These are phyloP conservation scores for Drosophila repletoides DNA, from an alignment of 1,140 invertebrate genomes.

Conservation along the genomic window DNA sequence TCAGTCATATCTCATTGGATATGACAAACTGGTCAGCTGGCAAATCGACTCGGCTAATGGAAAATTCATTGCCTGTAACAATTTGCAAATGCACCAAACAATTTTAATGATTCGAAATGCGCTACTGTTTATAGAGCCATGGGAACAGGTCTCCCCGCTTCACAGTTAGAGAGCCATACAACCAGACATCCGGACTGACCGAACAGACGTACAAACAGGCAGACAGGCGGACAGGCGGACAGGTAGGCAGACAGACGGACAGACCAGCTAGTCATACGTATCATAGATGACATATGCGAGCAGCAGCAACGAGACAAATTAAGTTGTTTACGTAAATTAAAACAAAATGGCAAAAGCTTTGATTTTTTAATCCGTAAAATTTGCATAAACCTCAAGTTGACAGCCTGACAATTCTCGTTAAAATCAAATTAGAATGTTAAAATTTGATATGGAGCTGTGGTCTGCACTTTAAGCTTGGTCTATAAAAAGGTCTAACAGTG, in stretches of 20 bases:
- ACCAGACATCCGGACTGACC: too few species aligned
- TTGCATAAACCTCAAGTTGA: background rate
- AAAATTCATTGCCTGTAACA: slow-evolving; percentile 18
- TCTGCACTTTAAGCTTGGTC: too few species aligned
- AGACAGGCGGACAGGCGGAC: background rate
- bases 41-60: slow-evolving; percentile 5
- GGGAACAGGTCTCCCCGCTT: slow-evolving; percentile 21
- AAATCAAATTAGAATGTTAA: background rate
- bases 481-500: too few species aligned
- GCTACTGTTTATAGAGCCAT: slow-evolving; percentile 1
- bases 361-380: background rate
- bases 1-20: slow-evolving; percentile 9
- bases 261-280: too few species aligned
- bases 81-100: slow-evolving; percentile 27
- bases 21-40: background rate
- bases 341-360: too few species aligned
- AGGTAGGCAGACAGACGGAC: background rate
- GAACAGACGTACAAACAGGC: too few species aligned
- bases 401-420: background rate
- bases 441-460: background rate
- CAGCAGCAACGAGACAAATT: background rate
- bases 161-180: too few species aligned
- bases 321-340: slow-evolving; percentile 10
- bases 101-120: slow-evolving; percentile 14
- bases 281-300: background rate